phyloP scores from a whole-genome alignment of 2,113 vertebrate genomes.

The Cinclus mexicanus region DNA sequence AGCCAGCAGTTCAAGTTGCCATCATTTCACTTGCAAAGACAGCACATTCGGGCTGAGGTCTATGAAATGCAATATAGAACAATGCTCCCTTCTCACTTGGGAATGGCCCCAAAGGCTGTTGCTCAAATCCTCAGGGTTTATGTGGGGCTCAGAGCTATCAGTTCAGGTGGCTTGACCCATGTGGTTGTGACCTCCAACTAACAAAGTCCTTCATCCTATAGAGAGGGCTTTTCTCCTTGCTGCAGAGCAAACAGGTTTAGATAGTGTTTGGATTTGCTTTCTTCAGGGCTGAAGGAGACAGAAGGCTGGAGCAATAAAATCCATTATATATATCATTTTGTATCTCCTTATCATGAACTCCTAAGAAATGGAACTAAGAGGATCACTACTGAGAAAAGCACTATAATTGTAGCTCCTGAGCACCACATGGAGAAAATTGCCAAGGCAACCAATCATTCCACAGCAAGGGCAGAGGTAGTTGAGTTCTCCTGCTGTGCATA shows the following conservation, averaged over 20 bases:
- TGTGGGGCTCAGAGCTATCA: background rate
- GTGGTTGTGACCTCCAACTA: background rate
- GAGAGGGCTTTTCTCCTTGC: background rate
- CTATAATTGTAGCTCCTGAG: slow-evolving; percentile 70
- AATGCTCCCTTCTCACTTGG: background rate
- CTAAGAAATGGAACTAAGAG: slow-evolving; percentile 72
- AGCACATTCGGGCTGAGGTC: background rate
- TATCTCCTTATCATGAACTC: slow-evolving; percentile 69
- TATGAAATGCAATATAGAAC: background rate
- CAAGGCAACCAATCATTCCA: slow-evolving; percentile 75
- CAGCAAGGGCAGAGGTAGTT: slow-evolving; percentile 62
- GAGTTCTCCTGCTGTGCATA: slow-evolving; percentile 62
- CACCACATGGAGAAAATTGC: slow-evolving; percentile 53
- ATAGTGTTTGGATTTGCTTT: background rate
- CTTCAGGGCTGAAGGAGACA: background rate
- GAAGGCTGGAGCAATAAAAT: slow-evolving; percentile 59
- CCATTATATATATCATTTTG: slow-evolving; percentile 71
- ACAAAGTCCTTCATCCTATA: background rate
- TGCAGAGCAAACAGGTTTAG: slow-evolving; percentile 32
- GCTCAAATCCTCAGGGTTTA: background rate
- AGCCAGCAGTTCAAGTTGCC: background rate
- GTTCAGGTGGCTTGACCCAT: background rate
- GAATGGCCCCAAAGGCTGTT: background rate
- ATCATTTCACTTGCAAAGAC: background rate
- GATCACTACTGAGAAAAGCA: slow-evolving; percentile 73